phyloP scores from a whole-genome alignment of 2,888 invertebrate genomes.

The Xiphydria camelus region DNA sequence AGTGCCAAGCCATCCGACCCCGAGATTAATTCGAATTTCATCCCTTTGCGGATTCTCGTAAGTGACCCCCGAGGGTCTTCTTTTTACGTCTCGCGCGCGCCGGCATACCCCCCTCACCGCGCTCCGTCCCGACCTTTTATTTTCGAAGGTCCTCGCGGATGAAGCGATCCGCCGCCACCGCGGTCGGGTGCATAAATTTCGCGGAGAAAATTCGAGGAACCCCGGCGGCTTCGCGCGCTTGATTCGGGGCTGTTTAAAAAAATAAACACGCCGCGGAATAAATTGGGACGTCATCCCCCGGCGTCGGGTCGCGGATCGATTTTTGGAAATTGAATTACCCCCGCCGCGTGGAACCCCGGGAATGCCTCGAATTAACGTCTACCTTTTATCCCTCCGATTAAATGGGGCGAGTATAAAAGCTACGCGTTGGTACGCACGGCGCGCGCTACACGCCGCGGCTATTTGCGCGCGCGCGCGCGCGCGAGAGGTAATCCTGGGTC shows the following conservation, averaged over 20 bases:
- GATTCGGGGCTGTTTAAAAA: conserved; percentile 12
- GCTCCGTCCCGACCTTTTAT: not conserved
- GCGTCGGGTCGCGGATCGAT: too few relatives aligned
- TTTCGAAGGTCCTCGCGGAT: conserved; percentile 14
- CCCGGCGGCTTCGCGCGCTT: not conserved
- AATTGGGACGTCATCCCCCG: too few relatives aligned
- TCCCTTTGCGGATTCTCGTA: conserved; percentile 5
- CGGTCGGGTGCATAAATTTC: not conserved
- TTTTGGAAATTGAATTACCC: too few relatives aligned
- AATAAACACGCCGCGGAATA: conserved; percentile 6
- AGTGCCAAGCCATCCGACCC: conserved; percentile 10
- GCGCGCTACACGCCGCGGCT: not conserved
- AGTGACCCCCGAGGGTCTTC: not conserved
- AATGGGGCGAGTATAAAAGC: too few relatives aligned
- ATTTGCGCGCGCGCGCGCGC: not conserved
- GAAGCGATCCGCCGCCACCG: conserved; percentile 8
- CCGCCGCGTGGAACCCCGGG: too few relatives aligned
- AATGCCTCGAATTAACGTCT: too few relatives aligned
- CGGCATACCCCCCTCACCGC: too few relatives aligned
- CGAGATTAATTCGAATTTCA: conserved; percentile 34
- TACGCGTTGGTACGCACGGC: too few relatives aligned
- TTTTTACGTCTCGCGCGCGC: too few relatives aligned
- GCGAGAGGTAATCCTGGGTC: not conserved
- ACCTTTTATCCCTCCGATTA: too few relatives aligned
- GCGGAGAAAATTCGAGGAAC: conserved; percentile 3